These are phyloP conservation scores for Crematogaster levior DNA, from an alignment of 2,888 invertebrate genomes.

Conservation along the genomic window DNA sequence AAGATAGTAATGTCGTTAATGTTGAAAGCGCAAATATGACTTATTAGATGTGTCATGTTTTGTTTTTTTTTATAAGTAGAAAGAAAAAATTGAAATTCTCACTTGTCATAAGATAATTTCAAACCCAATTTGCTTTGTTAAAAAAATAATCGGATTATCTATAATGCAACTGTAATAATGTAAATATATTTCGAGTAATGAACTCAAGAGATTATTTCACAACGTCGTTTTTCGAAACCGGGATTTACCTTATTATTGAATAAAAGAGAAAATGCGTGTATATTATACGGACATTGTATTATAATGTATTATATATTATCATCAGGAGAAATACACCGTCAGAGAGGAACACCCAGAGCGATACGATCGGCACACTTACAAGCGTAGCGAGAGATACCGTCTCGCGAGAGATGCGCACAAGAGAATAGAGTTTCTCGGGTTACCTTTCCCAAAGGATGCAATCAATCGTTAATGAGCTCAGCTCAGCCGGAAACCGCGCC, in stretches of 20 bases:
- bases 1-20: background rate
- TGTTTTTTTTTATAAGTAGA: background rate
- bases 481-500: constrained; percentile 56
- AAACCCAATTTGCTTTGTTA: background rate
- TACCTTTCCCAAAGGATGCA: constrained; percentile 54
- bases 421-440: constrained; percentile 39
- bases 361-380: constrained; percentile 36
- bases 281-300: too few species aligned
- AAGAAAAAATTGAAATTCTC: background rate
- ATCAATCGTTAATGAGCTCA: constrained; percentile 53
- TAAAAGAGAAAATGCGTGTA: background rate
- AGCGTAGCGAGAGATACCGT: constrained; percentile 40
- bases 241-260: background rate
- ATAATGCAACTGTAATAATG: background rate
- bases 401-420: background rate
- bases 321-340: background rate
- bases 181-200: background rate
- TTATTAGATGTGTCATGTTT: background rate
- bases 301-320: too few species aligned
- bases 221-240: background rate
- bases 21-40: background rate
- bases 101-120: background rate
- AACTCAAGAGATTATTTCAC: background rate
- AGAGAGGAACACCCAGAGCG: background rate
- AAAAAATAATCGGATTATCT: background rate